Evolutionary conservation across 1,140 invertebrate species (phyloP).

Genomic region (Drosophila trapezifrons): DNA sequence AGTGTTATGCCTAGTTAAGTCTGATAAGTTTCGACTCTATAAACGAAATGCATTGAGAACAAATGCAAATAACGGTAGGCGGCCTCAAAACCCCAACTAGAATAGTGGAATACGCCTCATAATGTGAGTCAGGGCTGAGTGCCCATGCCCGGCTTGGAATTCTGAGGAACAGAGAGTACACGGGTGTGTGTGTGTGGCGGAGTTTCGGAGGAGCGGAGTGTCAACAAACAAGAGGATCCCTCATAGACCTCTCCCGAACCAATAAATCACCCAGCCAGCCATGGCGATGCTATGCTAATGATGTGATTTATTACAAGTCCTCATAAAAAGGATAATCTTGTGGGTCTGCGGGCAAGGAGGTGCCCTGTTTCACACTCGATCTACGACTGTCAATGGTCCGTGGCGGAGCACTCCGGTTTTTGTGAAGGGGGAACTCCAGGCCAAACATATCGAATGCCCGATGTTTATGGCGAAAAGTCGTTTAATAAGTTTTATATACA

Average conservation of each 20-base stretch:
- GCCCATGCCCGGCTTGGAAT: constrained; percentile 10
- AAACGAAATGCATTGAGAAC: constrained; percentile 71
- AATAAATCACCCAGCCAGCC: constrained; percentile 65
- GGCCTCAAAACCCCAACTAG: constrained; percentile 53
- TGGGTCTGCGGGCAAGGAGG: constrained; percentile 36
- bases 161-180: not conserved
- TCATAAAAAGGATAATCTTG: constrained; percentile 40
- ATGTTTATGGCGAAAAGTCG: constrained; percentile 54
- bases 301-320: constrained; percentile 75
- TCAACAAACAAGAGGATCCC: constrained; percentile 66
- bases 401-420: constrained; percentile 28
- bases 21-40: constrained; percentile 36
- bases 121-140: constrained; percentile 40
- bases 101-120: constrained; percentile 19
- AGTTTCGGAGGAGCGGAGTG: constrained; percentile 29
- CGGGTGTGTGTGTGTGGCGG: constrained; percentile 17
- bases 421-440: not conserved
- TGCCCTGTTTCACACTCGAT: constrained; percentile 75
- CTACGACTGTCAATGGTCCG: constrained; percentile 59
- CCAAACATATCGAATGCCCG: constrained; percentile 48
- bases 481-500: constrained; percentile 57
- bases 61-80: constrained; percentile 71
- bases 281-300: constrained; percentile 65
- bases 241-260: constrained; percentile 18
- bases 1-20: constrained; percentile 65